These are phyloP conservation scores for Drosophila siamana DNA, from an alignment of 2,888 invertebrate genomes.

Conservation along the genomic window DNA sequence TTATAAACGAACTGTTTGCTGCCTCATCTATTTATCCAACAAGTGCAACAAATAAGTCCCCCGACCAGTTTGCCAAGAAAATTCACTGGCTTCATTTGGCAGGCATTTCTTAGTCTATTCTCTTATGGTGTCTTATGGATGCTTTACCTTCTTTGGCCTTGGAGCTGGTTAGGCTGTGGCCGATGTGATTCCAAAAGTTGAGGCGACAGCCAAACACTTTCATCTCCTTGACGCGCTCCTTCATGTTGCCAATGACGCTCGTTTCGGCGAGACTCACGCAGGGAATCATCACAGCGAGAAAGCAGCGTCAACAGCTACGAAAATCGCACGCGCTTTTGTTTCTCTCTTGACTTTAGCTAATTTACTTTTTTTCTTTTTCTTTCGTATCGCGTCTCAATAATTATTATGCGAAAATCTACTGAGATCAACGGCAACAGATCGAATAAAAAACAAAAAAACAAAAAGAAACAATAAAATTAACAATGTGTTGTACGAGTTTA, in stretches of 20 bases:
- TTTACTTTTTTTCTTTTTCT: neutral
- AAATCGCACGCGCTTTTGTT: constrained; percentile 27
- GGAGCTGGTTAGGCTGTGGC: constrained; percentile 84
- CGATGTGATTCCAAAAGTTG: constrained; percentile 86
- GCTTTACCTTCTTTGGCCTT: constrained; percentile 83
- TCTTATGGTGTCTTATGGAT: neutral
- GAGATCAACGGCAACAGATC: too few relatives aligned
- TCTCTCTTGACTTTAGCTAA: neutral
- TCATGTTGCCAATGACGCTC: constrained; percentile 86
- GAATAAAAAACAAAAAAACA: constrained; percentile 20
- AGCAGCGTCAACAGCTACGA: constrained; percentile 12
- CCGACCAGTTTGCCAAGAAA: neutral
- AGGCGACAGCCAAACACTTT: constrained; percentile 86
- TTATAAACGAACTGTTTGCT: too few relatives aligned
- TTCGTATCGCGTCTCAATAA: constrained; percentile 28
- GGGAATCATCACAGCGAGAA: constrained; percentile 84
- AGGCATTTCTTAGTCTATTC: neutral
- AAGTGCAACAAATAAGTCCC: too few relatives aligned
- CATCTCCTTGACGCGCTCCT: constrained; percentile 86
- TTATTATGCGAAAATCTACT: constrained; percentile 36
- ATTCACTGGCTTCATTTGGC: neutral
- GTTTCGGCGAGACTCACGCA: constrained; percentile 86
- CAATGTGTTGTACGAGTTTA: constrained; percentile 20
- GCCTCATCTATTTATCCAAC: too few relatives aligned
- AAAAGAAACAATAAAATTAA: constrained; percentile 18